These are phyloP conservation scores for Sialis fuliginosa DNA, from an alignment of 2,888 invertebrate genomes.

Conservation along the genomic window DNA sequence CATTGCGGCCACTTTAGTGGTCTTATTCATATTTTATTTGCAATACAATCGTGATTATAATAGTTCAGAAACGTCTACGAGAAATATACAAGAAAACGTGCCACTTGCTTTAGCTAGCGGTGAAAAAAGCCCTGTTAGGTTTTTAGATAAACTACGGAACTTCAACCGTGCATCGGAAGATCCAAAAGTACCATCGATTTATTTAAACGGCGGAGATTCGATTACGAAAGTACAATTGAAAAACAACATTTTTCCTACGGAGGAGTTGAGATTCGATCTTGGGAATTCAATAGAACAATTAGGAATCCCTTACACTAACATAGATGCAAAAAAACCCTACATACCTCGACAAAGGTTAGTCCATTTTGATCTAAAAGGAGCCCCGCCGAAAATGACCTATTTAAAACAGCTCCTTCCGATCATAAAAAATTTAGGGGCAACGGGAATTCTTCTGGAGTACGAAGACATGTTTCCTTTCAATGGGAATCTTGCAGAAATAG, in stretches of 20 bases:
- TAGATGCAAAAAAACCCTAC: constrained; percentile 25
- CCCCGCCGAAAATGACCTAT: constrained; percentile 46
- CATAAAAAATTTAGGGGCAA: constrained; percentile 44
- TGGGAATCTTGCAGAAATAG: constrained; percentile 33
- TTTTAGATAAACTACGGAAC: constrained; percentile 12
- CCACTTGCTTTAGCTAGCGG: neutral
- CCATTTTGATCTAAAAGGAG: constrained; percentile 63
- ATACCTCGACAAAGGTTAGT: constrained; percentile 38
- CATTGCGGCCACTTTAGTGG: constrained; percentile 20
- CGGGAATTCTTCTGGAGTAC: constrained; percentile 57
- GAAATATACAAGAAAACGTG: neutral
- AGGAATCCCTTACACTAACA: constrained; percentile 26
- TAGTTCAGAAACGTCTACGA: neutral
- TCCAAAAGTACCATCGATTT: constrained; percentile 7
- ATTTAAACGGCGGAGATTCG: constrained; percentile 10
- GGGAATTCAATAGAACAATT: constrained; percentile 21
- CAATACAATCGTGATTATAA: constrained; percentile 20
- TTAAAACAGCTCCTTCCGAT: constrained; percentile 37
- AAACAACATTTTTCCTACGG: constrained; percentile 9
- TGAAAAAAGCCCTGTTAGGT: constrained; percentile 13
- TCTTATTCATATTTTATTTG: constrained; percentile 26
- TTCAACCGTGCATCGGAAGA: constrained; percentile 7
- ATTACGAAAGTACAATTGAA: constrained; percentile 20
- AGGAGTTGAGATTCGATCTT: constrained; percentile 5
- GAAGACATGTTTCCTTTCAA: constrained; percentile 69